A percentile compares a stretch with the other conserved stretches of the same genome.
Conservation (phyloP, 1,140 invertebrate genomes). For the Hylaeus volcanicus region DNA sequence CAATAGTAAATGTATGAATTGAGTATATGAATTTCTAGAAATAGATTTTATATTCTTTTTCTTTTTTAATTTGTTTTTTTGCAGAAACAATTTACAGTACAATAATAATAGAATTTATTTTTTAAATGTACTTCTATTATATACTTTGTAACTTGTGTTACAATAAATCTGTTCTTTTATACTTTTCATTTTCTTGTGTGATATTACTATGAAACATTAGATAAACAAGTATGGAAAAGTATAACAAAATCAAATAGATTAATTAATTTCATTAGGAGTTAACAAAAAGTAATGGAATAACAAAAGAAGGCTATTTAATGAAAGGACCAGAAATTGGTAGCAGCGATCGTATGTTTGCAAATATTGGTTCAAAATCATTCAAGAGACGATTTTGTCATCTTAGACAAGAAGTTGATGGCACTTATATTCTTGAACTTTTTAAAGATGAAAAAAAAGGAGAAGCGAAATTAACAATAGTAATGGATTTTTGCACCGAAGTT, state of each 20-base stretch:
- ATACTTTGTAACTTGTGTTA: not conserved
- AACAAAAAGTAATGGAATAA: constrained; percentile 86
- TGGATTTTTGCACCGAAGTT: constrained; percentile 95
- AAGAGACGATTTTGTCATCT: constrained; percentile 94
- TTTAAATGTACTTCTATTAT: not conserved
- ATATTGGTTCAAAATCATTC: constrained; percentile 93
- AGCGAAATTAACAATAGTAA: constrained; percentile 93
- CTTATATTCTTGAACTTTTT: constrained; percentile 93
- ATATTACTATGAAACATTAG: not conserved
- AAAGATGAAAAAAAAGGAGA: constrained; percentile 96
- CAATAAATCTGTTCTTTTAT: not conserved
- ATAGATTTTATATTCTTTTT: not conserved
- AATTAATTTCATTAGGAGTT: constrained; percentile 73
- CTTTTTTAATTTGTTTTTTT: not conserved
- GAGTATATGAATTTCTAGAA: no score
- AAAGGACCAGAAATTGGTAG: constrained; percentile 92
- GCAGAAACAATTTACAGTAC: not conserved
- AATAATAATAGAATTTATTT: not conserved
- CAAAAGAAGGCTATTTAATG: constrained; percentile 93
- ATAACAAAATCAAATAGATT: constrained; percentile 22
- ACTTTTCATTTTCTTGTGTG: not conserved
- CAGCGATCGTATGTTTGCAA: constrained; percentile 91
- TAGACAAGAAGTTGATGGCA: constrained; percentile 93
- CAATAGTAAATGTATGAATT: not conserved
- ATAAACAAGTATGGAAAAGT: not conserved